Conservation (phyloP, 1,140 invertebrate species). For the Holotrichia oblita region DNA sequence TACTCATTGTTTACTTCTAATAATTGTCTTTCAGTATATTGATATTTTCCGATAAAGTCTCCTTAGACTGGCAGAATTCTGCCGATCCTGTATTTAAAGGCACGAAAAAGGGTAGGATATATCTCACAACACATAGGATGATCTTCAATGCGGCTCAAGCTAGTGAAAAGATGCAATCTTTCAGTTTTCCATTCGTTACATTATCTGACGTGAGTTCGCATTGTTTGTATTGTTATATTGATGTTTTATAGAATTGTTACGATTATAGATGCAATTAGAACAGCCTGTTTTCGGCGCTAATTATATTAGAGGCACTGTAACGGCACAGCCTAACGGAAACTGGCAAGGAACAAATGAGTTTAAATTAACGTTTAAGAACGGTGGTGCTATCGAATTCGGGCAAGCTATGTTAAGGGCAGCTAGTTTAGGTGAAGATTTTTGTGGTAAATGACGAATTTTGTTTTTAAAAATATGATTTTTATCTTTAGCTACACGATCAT, state of each 20-base stretch:
- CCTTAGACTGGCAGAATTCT: constrained; percentile 86
- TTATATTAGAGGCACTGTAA: constrained; percentile 94
- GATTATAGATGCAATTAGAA: constrained; percentile 85
- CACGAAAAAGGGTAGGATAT: constrained; percentile 87
- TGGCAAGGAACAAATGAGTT: constrained; percentile 95
- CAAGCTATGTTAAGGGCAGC: constrained; percentile 94
- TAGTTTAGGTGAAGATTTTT: constrained; percentile 79
- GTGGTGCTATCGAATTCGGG: constrained; percentile 98
- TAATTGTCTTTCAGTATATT: constrained; percentile 79
- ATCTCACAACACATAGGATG: constrained; percentile 95
- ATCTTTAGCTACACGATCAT: constrained; percentile 51
- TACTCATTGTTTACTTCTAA: constrained; percentile 30
- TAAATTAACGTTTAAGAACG: constrained; percentile 93
- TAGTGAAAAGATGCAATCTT: constrained; percentile 87
- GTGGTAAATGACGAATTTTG: neutral
- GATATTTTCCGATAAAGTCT: constrained; percentile 90
- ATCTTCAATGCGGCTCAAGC: constrained; percentile 84
- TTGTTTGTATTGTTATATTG: neutral
- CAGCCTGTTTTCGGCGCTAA: constrained; percentile 98
- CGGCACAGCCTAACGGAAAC: constrained; percentile 92
- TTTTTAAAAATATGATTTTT: neutral
- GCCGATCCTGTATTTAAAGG: constrained; percentile 78
- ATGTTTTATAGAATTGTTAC: neutral
- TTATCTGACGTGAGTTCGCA: constrained; percentile 77
- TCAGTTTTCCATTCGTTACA: constrained; percentile 94